Conservation (phyloP, 2,888 invertebrate genomes). For the Rhimphoctona megacephalus region DNA sequence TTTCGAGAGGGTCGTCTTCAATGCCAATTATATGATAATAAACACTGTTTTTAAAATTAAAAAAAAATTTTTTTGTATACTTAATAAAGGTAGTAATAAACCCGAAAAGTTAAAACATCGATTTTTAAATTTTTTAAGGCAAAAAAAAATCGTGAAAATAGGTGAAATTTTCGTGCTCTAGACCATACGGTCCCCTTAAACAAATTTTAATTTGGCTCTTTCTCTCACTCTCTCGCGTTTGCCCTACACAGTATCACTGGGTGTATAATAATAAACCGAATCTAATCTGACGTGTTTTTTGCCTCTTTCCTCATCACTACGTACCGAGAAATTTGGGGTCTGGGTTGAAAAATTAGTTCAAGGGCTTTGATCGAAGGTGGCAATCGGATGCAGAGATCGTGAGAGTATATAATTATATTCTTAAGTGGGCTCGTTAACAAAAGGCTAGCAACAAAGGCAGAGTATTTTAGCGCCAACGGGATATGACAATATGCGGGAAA, state of each 20-base stretch:
- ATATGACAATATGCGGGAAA: conserved; percentile 45
- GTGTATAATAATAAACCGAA: neutral
- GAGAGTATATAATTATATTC: conserved; percentile 41
- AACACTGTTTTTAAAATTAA: too few relatives aligned
- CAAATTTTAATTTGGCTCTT: neutral
- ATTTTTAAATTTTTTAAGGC: too few relatives aligned
- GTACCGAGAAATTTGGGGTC: neutral
- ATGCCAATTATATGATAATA: too few relatives aligned
- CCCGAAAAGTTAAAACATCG: too few relatives aligned
- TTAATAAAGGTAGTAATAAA: too few relatives aligned
- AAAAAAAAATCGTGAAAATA: too few relatives aligned
- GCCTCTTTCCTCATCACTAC: too few relatives aligned
- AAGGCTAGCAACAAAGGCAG: conserved; percentile 25
- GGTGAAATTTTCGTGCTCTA: too few relatives aligned
- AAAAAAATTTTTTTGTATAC: too few relatives aligned
- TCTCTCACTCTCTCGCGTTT: neutral
- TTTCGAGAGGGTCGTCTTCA: too few relatives aligned
- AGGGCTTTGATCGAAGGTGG: conserved; percentile 35
- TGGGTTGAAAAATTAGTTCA: conserved; percentile 23
- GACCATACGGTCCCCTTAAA: too few relatives aligned
- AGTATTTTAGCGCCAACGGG: conserved; percentile 39
- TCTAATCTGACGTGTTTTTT: neutral
- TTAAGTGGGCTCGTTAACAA: conserved; percentile 1
- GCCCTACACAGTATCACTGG: too few relatives aligned
- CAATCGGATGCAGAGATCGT: neutral